Percentiles rank a stretch among this genome's conserved stretches.
Conservation (phyloP, 2,113 vertebrate species). For the Glaucidium brasilianum region DNA sequence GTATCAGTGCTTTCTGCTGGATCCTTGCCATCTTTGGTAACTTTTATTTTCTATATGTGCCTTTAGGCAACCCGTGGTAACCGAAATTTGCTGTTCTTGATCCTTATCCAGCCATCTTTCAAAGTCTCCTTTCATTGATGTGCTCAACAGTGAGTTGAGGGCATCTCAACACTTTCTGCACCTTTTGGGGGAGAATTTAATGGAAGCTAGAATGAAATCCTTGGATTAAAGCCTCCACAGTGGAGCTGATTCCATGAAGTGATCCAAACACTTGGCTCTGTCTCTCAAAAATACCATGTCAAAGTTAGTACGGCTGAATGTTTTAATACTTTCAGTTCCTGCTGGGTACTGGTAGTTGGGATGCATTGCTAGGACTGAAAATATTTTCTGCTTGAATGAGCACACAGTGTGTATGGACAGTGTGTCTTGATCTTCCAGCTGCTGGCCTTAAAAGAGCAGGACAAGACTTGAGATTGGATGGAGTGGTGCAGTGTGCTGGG, state of each 20-base stretch:
- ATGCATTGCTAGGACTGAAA: background rate
- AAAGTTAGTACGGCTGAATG: background rate
- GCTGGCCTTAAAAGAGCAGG: background rate
- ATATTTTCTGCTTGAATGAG: background rate
- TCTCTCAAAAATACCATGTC: background rate
- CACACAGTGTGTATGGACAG: accelerated
- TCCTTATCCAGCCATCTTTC: background rate
- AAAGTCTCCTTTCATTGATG: background rate
- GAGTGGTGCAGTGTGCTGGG: background rate
- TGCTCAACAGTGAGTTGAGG: background rate
- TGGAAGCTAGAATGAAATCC: background rate
- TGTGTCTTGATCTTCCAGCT: background rate
- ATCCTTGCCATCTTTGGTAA: background rate
- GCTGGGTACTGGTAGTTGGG: background rate
- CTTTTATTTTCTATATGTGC: background rate
- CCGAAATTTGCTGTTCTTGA: background rate
- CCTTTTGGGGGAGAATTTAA: background rate
- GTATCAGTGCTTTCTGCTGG: background rate
- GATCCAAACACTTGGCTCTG: background rate
- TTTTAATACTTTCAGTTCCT: background rate
- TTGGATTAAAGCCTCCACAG: background rate
- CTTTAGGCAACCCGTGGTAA: background rate
- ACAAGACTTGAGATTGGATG: accelerated
- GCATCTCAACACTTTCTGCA: background rate
- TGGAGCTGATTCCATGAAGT: background rate